A percentile compares a stretch with the other conserved stretches of the same genome.
Conservation (phyloP, 2,113 vertebrate species). For the Alectura lathami region DNA sequence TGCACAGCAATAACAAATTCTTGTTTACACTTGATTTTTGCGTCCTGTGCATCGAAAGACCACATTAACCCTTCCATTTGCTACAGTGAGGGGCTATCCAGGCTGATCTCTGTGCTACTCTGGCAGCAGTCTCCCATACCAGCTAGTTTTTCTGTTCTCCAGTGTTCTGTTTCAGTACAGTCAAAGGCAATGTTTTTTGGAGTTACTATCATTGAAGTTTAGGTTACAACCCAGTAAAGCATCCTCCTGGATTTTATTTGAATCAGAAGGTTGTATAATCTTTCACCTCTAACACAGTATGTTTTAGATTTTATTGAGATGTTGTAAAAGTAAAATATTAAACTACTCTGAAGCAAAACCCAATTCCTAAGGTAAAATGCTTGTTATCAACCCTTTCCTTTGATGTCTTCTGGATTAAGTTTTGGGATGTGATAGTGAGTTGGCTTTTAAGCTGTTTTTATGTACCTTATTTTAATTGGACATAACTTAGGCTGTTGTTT, state of each 20-base stretch:
- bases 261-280: neutral
- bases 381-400: neutral
- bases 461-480: neutral
- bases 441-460: neutral
- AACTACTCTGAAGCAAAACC: neutral
- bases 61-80: neutral
- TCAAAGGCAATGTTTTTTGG: neutral
- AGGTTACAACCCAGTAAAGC: neutral
- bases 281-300: neutral
- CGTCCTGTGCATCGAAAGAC: neutral
- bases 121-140: neutral
- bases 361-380: neutral
- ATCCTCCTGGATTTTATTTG: neutral
- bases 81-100: fast-evolving
- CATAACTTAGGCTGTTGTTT: slow-evolving; percentile 14
- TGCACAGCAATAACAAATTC: neutral
- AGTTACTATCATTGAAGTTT: neutral
- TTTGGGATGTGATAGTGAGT: neutral
- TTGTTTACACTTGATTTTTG: neutral
- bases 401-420: neutral
- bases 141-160: neutral
- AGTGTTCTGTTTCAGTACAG: neutral
- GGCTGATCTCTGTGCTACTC: neutral
- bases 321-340: neutral
- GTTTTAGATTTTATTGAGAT: neutral